Evolutionary conservation across 2,797 vertebrate genomes (phyloP), one percentile per base, ranked within the genome.

Genomic region (Onychomys leucogaster): DNA sequence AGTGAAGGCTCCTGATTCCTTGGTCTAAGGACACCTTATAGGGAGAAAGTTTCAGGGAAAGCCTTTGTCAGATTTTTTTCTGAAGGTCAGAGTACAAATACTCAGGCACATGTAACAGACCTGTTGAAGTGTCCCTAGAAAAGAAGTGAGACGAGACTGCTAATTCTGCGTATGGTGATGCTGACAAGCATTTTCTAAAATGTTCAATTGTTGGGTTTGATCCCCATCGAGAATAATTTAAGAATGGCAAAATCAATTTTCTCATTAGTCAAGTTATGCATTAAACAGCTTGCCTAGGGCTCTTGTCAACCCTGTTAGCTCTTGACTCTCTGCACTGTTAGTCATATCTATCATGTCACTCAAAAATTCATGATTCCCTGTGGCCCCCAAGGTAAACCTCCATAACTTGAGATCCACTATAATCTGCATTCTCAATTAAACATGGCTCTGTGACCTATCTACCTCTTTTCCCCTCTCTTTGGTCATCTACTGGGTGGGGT

Each of bases 161-260:
- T 69, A 96, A 87, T 19, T 7, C 9, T 12, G 1, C 14, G 93
- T 4, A 0, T 55, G 29, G 43, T 46, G 76, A 91, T 34, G 90
- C 57, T 95, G 43, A 85, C 65, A 93, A 71, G 81, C n/a, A 67
- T 90, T 86, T 86, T 87, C 49, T 61, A 90, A 32, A 75, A 94
- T 14, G 55, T 89, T 57, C 69, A 93, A 90, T 37, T 67, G 32
- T 80, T 94, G 85, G 88, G 67, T 89, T 95, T 96, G 49, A 93
- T 77, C 83, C 23, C 27, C 41, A 89, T 61, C 16, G 93, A 94
- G 95, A 81, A 94, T 94, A 95, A 96, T 97, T 96, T 91, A 94
- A 75, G 78, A 94, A 91, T 91, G 52, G 65, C 59, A 82, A 97
- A 95, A 95, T 95, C 95, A 89, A 91, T 96, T 76, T 95, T 83